A percentile compares a stretch with the other conserved stretches of the same genome.
These are phyloP conservation scores for Dasypolia templi DNA, from an alignment of 2,888 invertebrate genomes.

Conservation along the genomic window DNA sequence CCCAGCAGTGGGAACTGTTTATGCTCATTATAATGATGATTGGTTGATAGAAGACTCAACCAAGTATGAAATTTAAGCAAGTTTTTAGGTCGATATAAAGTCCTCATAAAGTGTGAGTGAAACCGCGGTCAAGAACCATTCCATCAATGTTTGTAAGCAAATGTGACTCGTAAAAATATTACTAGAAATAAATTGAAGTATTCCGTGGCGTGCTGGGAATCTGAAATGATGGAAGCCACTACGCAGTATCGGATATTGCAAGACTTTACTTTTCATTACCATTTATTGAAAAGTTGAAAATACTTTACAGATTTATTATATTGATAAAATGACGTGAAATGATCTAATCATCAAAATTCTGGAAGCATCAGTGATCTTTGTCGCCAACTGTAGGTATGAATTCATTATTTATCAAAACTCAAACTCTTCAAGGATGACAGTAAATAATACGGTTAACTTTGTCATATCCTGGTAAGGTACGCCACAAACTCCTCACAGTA, in stretches of 20 bases:
- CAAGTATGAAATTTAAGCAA: too few species aligned
- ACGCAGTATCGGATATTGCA: background rate
- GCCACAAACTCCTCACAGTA: background rate
- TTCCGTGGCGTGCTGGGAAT: background rate
- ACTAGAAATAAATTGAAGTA: conserved; percentile 17
- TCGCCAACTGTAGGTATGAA: too few species aligned
- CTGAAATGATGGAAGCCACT: background rate
- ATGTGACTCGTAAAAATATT: conserved; percentile 11
- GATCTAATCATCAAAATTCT: background rate
- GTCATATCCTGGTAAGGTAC: too few species aligned
- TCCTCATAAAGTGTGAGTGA: background rate
- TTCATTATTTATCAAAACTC: background rate
- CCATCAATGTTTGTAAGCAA: conserved; percentile 16
- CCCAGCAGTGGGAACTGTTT: too few species aligned
- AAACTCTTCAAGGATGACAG: background rate
- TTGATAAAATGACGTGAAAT: background rate
- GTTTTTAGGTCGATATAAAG: too few species aligned
- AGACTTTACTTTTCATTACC: background rate
- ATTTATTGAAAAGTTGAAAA: conserved; percentile 3
- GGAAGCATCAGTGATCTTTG: background rate
- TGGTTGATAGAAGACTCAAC: too few species aligned
- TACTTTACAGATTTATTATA: background rate
- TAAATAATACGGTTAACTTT: background rate
- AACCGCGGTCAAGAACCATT: background rate
- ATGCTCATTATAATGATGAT: too few species aligned